Evolutionary conservation across 2,113 vertebrate species (phyloP).

Genomic region (Panthera tigris): DNA sequence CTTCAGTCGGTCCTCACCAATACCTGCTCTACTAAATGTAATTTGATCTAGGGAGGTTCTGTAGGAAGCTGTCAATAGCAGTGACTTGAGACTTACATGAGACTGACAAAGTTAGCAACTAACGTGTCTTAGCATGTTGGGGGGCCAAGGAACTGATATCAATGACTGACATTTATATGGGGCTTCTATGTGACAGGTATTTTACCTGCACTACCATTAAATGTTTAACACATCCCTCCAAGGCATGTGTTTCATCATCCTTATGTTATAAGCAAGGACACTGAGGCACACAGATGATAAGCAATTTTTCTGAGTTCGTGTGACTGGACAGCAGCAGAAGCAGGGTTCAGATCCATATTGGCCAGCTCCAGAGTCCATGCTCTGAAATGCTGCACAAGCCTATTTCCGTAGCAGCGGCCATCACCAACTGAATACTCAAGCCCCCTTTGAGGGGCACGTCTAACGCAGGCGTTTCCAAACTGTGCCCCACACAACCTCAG

Average conservation of each 20-base stretch:
- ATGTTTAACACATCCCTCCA: neutral
- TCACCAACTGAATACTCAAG: neutral
- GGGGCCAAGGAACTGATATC: neutral
- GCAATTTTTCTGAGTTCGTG: neutral
- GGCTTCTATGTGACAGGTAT: neutral
- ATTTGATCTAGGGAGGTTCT: neutral
- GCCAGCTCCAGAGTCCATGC: neutral
- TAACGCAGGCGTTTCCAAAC: neutral
- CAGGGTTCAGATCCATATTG: neutral
- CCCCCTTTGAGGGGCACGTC: neutral
- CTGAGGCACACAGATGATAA: conserved; percentile 3
- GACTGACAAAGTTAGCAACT: neutral
- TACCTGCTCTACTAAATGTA: neutral
- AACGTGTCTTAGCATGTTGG: neutral
- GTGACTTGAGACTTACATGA: neutral
- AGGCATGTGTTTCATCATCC: neutral
- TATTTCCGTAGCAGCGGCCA: neutral
- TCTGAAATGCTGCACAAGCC: neutral
- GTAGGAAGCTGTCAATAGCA: neutral
- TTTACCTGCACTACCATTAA: neutral
- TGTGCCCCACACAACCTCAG: neutral
- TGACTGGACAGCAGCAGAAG: neutral
- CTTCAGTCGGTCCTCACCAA: neutral
- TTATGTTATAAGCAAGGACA: neutral
- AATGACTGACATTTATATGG: neutral